Conservation (phyloP, 2,888 invertebrate species). For the Cerastoderma edule region DNA sequence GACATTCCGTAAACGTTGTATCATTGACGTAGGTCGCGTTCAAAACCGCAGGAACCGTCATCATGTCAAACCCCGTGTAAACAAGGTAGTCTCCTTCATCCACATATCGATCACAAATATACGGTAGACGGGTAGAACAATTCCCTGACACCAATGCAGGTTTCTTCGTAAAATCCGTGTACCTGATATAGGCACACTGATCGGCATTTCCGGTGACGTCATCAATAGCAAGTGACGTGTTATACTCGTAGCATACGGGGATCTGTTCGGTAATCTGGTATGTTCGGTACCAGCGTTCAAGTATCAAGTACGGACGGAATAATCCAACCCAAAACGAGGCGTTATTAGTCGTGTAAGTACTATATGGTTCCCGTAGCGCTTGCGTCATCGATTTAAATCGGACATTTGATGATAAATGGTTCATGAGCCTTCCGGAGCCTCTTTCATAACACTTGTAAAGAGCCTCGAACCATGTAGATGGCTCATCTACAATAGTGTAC, state of each 20-base stretch:
- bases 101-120: neutral
- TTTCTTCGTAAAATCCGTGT: neutral
- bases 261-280: neutral
- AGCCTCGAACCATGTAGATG: slow-evolving; percentile 11
- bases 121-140: slow-evolving; percentile 1
- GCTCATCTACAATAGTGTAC: neutral
- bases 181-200: slow-evolving; percentile 6
- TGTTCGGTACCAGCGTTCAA: slow-evolving; percentile 1
- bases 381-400: neutral
- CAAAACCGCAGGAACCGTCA: neutral
- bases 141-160: neutral
- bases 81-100: neutral
- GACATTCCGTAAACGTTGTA: neutral
- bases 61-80: neutral
- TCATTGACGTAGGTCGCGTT: neutral
- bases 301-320: slow-evolving; percentile 10
- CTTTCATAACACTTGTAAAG: slow-evolving; percentile 11
- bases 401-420: neutral
- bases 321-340: slow-evolving; percentile 17
- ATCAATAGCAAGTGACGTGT: neutral
- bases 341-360: neutral
- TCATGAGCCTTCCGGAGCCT: neutral
- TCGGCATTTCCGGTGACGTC: neutral
- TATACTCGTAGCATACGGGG: slow-evolving; percentile 8
- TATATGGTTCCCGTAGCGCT: neutral